Evolutionary conservation across 2,888 invertebrate genomes (phyloP), one percentile per base, ranked within the genome.

Genomic region (Rhingia rostrata): DNA sequence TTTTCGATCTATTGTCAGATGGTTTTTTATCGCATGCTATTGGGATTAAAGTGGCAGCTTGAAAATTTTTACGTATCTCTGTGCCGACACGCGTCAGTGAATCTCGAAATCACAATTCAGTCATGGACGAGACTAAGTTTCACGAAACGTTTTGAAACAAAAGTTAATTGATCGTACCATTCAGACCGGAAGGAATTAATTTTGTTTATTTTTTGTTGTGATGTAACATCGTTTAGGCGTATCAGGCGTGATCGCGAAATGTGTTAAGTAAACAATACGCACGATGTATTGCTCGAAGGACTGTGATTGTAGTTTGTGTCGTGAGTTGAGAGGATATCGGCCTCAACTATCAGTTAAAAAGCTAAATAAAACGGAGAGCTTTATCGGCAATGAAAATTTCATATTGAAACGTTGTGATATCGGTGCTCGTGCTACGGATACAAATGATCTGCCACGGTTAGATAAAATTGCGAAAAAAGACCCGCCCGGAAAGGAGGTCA

Each of bases 281-380:
- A 88, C 69, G 90, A 95, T 95, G 95, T 94, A 93, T 92, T 95
- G 95, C 92, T 93, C 93, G 88, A 93, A 94, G 92, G 94, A 95
- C 88, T 96, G 96, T 91, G 93, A 93, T 88, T 96, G 96, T 92
- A 94, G 95, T 89, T 93, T 96, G 89, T 96, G 96, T 90, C 93
- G 95, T 86, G 95, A 96, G 90, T 91, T 96, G 88, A 94, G 93
- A 88, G 94, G 93, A 87, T 94, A 93, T 89, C 93, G 93, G 86
- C 93, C 93, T 9, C 73, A 77, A 39, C 35, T 67, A 30, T 54
- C 74, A 7, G 47, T 69, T 35, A 64, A 81, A 63, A 67, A 74
- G 53, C 32, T 73, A 4, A 79, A 74, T 10, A 60, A 69, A 58
- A 10, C 49, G 63, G 58, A 86, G 2, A 61, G 66, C 74, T 82